Base-by-base conservation (phyloP, 1,140 invertebrate genomes). In the Sipha flava region DNA sequence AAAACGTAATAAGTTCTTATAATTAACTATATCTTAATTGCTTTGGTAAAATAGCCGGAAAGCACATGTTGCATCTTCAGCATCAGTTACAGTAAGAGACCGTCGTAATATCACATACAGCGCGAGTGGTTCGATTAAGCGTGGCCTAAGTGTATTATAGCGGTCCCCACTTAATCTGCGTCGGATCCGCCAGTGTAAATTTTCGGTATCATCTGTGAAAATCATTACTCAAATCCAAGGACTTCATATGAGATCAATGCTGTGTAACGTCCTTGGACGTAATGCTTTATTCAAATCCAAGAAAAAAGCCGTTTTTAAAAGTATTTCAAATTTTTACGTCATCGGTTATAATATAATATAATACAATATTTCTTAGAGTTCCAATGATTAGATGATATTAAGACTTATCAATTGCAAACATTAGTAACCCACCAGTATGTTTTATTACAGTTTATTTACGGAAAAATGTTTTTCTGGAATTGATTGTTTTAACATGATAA, bases 61-160 rank as follows among this genome's bases (percentile, higher is more conserved):
- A 77, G 73, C 73, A 77, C 73, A 77, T 77, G 73, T 77, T 77
- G 73, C 73, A 7, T 23, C 21, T 37, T n/a, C 3, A 16, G 73
- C 34, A 29, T 26, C 34, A 21, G 34, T 43, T 3, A 37, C 47
- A n/a, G 21, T 23, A 57, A 54, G 12, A 57, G 1, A 52, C 43
- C 7, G 12, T 72, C 59, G 16, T 12, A 12, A 1, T 21, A 10
- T 26, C 64, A 37, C 9, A 26, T 12, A 26, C 21, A 0, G 7
- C 31, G n/a, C 62, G n/a, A 21, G 10, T 21, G 21, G 1, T 37
- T 23, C 21, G 26, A 43, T 40, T 66, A 21, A 66, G 18, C 7
- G n/a, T 16, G 1, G 34, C 23, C 1, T 37, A 12, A 5, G 14
- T 21, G 14, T 23, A 59, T 14, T 59, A 26, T 23, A 18, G 5